Conservation (phyloP, 2,888 invertebrate genomes). For the Ramazzottius varieornatus region DNA sequence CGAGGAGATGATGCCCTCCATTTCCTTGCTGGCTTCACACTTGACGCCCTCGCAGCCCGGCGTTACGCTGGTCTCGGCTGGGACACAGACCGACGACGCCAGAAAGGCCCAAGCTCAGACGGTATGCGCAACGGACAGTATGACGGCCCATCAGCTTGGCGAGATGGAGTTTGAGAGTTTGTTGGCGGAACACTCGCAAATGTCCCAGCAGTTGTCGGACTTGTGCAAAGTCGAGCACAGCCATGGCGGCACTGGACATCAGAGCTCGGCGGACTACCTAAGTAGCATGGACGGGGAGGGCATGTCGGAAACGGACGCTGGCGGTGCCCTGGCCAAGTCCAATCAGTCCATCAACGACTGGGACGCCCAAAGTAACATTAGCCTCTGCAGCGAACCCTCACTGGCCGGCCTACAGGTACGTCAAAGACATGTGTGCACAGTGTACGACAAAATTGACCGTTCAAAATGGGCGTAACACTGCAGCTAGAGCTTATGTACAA, state of each 20-base stretch:
- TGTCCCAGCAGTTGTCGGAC: neutral
- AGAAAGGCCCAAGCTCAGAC: too few species aligned
- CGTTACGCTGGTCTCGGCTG: neutral
- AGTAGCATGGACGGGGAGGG: neutral
- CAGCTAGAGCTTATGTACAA: too few species aligned
- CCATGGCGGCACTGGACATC: neutral
- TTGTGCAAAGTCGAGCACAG: neutral
- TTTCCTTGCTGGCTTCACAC: neutral
- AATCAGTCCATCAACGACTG: conserved; percentile 36
- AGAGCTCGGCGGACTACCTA: neutral
- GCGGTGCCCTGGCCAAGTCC: neutral
- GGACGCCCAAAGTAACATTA: conserved; percentile 69
- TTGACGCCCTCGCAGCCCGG: neutral
- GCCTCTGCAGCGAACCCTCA: conserved; percentile 45
- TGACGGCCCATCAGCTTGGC: neutral
- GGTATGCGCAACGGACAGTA: neutral
- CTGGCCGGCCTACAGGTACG: conserved; percentile 42
- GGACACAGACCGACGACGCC: neutral
- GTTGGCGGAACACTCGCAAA: neutral
- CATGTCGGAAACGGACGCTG: neutral
- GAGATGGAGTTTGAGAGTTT: neutral
- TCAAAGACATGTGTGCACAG: too few species aligned
- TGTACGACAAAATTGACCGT: too few species aligned
- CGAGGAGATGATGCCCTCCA: neutral
- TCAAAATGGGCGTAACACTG: too few species aligned